These are phyloP conservation scores for Buphagus erythrorhynchus DNA, from an alignment of 2,797 vertebrate genomes.

Conservation along the genomic window DNA sequence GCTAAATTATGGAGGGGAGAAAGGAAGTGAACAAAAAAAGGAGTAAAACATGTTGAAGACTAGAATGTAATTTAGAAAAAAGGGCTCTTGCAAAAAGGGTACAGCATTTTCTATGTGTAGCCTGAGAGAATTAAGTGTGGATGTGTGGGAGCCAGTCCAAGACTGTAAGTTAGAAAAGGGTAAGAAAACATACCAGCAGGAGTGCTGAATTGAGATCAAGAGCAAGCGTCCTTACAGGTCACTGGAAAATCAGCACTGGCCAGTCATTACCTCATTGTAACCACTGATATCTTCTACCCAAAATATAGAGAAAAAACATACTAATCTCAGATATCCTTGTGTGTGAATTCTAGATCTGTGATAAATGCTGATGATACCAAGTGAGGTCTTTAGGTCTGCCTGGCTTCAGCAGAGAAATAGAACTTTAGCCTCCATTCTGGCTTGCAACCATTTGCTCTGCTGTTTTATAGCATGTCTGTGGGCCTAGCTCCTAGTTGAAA, in stretches of 20 bases:
- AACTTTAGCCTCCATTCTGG: background rate
- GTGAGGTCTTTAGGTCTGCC: background rate
- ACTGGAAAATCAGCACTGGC: background rate
- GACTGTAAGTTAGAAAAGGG: slow-evolving; percentile 25
- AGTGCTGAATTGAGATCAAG: slow-evolving; percentile 58
- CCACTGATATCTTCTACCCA: background rate
- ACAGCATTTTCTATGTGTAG: background rate
- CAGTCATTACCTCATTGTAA: slow-evolving; percentile 33
- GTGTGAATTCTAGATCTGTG: background rate
- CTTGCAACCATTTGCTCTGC: background rate
- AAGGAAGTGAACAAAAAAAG: background rate
- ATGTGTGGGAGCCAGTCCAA: slow-evolving; percentile 40
- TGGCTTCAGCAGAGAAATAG: background rate
- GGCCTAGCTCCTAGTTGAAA: background rate
- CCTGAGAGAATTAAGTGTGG: background rate
- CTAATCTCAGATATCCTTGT: background rate
- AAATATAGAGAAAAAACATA: background rate
- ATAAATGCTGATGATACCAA: background rate
- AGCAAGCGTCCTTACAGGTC: slow-evolving; percentile 30
- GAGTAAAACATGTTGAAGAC: background rate
- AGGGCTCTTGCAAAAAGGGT: background rate
- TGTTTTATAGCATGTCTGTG: background rate
- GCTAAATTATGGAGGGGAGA: background rate
- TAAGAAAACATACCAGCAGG: slow-evolving; percentile 61
- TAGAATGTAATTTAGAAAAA: slow-evolving; percentile 5